phyloP scores from a whole-genome alignment of 2,113 vertebrate species.

The Vombatus ursinus region DNA sequence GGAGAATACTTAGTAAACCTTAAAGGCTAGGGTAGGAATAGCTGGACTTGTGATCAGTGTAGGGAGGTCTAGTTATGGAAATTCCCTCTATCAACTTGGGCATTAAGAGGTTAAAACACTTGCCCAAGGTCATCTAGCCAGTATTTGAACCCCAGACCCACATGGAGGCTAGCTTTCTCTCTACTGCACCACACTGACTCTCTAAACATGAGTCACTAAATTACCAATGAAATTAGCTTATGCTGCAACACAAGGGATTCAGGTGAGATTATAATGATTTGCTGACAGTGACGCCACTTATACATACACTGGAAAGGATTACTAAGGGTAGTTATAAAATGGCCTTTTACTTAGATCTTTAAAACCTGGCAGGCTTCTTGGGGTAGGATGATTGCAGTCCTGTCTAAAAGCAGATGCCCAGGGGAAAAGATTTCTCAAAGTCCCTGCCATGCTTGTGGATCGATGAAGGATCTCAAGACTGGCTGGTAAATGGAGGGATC shows the following conservation, averaged over 20 bases:
- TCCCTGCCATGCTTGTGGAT: not conserved
- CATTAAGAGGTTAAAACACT: not conserved
- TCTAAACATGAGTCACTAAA: not conserved
- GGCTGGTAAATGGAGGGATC: not conserved
- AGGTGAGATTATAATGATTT: constrained; percentile 4
- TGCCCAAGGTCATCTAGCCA: not conserved
- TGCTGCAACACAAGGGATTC: not conserved
- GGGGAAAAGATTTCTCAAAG: constrained; percentile 44
- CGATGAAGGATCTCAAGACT: not conserved
- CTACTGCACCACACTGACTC: not conserved
- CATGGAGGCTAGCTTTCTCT: not conserved
- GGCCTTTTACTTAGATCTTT: constrained; percentile 4
- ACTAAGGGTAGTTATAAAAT: not conserved
- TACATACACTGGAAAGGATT: not conserved
- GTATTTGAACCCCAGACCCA: not conserved
- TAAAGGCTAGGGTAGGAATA: not conserved
- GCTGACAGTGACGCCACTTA: not conserved
- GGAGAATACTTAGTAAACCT: not conserved
- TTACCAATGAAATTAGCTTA: not conserved
- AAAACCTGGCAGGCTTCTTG: not conserved
- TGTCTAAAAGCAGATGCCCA: not conserved
- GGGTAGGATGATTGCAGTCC: not conserved
- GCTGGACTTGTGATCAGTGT: not conserved
- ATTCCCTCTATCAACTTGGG: not conserved
- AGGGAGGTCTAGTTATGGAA: not conserved